Evolutionary conservation across 1,140 invertebrate genomes (phyloP).

Genomic region (Drosophila orosa): DNA sequence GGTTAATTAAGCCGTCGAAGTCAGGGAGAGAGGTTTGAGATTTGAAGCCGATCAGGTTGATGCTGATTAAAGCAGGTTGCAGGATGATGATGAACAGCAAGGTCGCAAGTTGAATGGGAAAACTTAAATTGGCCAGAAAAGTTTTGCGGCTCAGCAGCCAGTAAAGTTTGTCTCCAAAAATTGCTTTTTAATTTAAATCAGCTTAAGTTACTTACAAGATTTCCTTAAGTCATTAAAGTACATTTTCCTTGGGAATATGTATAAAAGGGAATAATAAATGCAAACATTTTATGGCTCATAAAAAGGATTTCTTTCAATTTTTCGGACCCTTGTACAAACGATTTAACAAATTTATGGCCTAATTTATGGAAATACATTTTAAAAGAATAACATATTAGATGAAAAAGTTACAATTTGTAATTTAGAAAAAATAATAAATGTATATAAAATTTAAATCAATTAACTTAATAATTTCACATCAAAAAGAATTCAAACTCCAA

Average conservation of each 20-base stretch:
- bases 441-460: too few relatives aligned
- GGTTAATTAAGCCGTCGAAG: slow-evolving; percentile 48
- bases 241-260: not conserved
- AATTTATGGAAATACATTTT: not conserved
- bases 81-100: slow-evolving; percentile 1
- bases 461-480: too few relatives aligned
- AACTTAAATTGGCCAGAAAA: slow-evolving; percentile 37
- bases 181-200: slow-evolving; percentile 21
- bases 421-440: too few relatives aligned
- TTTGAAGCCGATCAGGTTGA: slow-evolving; percentile 26
- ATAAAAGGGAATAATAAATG: slow-evolving; percentile 3
- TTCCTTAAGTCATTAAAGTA: not conserved
- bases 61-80: slow-evolving; percentile 23
- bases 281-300: slow-evolving; percentile 11
- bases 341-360: not conserved
- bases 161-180: slow-evolving; percentile 12
- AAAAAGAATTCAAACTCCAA: not conserved
- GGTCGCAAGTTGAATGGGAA: slow-evolving; percentile 37
- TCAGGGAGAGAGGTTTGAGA: not conserved
- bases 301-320: not conserved
- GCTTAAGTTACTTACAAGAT: slow-evolving; percentile 9
- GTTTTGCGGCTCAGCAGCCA: slow-evolving; percentile 7
- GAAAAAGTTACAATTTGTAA: too few relatives aligned
- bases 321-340: not conserved
- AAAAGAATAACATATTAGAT: not conserved